These are phyloP conservation scores for Bibio marci DNA, from an alignment of 2,888 invertebrate genomes.

Conservation along the genomic window DNA sequence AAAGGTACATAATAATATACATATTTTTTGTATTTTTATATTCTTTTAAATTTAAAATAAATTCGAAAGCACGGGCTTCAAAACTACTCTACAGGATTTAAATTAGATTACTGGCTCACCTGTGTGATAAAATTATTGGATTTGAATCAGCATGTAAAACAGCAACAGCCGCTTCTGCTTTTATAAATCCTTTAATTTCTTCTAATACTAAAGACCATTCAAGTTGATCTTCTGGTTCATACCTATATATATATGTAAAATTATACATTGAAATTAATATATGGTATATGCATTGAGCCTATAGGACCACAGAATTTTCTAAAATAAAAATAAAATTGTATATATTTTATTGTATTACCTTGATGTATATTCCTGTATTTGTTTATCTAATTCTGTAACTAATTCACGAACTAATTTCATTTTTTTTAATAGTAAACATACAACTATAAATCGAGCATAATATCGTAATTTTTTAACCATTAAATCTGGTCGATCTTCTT, in stretches of 20 bases:
- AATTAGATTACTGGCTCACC: slow-evolving; percentile 33
- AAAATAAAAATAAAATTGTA: neutral
- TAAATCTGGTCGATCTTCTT: slow-evolving; percentile 84
- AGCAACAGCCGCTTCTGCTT: slow-evolving; percentile 77
- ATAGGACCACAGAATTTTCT: no score
- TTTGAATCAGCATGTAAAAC: slow-evolving; percentile 77
- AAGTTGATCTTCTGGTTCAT: slow-evolving; percentile 91
- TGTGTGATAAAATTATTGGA: slow-evolving; percentile 73
- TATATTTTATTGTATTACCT: slow-evolving; percentile 30
- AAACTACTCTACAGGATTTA: slow-evolving; percentile 1
- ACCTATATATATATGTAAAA: slow-evolving; percentile 30
- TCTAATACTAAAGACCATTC: slow-evolving; percentile 91
- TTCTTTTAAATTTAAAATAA: no score
- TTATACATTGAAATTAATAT: neutral
- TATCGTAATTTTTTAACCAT: slow-evolving; percentile 94
- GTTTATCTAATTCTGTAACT: slow-evolving; percentile 79
- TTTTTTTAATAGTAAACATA: slow-evolving; percentile 82
- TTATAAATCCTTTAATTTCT: slow-evolving; percentile 87
- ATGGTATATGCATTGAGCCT: neutral
- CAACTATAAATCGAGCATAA: slow-evolving; percentile 92
- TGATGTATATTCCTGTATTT: slow-evolving; percentile 87
- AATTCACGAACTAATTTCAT: slow-evolving; percentile 85
- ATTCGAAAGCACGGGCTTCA: slow-evolving; percentile 31
- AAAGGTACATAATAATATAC: no score
- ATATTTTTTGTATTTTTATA: slow-evolving; percentile 1